Conservation (phyloP, 1,140 invertebrate species). For the Drosophila triauraria region DNA sequence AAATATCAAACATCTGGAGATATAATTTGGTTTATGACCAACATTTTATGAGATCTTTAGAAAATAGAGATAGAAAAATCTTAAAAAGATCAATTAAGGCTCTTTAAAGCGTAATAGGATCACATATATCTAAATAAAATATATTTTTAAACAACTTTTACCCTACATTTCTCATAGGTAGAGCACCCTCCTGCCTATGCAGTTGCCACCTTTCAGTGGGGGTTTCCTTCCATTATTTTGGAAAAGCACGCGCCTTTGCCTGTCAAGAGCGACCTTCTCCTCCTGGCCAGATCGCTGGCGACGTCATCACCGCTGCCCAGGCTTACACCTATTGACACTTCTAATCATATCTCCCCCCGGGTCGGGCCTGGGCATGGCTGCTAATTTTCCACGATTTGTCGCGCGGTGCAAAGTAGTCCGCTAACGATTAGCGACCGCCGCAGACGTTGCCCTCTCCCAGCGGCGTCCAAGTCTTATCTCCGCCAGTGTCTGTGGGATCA, state of each 20-base stretch:
- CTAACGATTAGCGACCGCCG: conserved; percentile 49
- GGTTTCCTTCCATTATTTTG: not conserved
- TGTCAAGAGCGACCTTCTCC: not conserved
- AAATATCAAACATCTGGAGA: too few species aligned
- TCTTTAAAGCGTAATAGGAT: too few species aligned
- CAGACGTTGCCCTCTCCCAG: conserved; percentile 29
- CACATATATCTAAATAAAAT: too few species aligned
- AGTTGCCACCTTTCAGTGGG: not conserved
- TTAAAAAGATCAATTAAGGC: too few species aligned
- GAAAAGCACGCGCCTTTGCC: conserved; percentile 7
- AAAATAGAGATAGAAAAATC: too few species aligned
- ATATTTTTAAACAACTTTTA: too few species aligned
- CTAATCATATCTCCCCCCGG: conserved; percentile 68
- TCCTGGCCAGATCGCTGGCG: conserved; percentile 10
- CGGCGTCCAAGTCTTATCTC: conserved; percentile 39
- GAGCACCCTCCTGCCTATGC: not conserved
- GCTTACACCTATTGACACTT: conserved; percentile 73
- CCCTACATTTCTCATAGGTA: not conserved
- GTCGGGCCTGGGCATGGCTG: conserved; percentile 37
- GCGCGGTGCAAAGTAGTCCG: conserved; percentile 52
- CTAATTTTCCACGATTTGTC: conserved; percentile 44
- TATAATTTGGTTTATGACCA: too few species aligned
- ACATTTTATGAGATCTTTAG: too few species aligned
- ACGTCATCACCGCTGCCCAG: conserved; percentile 43
- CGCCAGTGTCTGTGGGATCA: conserved; percentile 11